These are phyloP conservation scores for Piaya cayana DNA, from an alignment of 2,113 vertebrate species.

Conservation along the genomic window DNA sequence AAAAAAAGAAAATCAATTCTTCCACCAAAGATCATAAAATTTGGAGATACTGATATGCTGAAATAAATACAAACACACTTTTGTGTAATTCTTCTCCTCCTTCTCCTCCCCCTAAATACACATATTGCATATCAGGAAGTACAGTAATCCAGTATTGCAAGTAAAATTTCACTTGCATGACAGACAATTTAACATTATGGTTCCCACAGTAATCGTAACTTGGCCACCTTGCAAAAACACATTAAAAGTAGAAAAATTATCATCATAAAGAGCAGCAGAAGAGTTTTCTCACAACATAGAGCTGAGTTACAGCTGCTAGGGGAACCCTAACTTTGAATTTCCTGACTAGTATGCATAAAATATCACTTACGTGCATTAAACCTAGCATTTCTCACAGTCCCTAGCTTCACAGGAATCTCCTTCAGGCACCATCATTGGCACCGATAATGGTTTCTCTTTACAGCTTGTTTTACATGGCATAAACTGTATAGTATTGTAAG, in stretches of 20 bases:
- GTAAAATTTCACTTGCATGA: conserved; percentile 22
- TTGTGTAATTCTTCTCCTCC: background rate
- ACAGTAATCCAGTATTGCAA: conserved; percentile 39
- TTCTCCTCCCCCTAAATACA: background rate
- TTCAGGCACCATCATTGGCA: background rate
- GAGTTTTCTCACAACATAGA: background rate
- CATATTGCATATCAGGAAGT: conserved; percentile 16
- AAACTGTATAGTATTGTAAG: background rate
- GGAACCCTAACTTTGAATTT: conserved; percentile 56
- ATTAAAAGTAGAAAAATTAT: conserved; percentile 53
- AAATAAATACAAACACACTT: background rate
- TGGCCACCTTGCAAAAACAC: conserved; percentile 53
- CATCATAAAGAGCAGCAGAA: conserved; percentile 46
- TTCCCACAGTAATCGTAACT: conserved; percentile 68
- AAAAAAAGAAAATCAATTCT: background rate
- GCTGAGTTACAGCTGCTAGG: conserved; percentile 44
- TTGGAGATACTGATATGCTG: background rate
- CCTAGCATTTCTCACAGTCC: background rate
- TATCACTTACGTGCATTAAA: background rate
- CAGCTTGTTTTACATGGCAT: background rate
- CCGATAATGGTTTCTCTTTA: conserved; percentile 6
- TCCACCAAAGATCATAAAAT: background rate
- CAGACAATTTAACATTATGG: conserved; percentile 58
- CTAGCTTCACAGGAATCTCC: conserved; percentile 2
- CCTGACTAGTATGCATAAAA: conserved; percentile 8